Conservation (phyloP, 1,140 invertebrate genomes). For the Eriosoma lanigerum region DNA sequence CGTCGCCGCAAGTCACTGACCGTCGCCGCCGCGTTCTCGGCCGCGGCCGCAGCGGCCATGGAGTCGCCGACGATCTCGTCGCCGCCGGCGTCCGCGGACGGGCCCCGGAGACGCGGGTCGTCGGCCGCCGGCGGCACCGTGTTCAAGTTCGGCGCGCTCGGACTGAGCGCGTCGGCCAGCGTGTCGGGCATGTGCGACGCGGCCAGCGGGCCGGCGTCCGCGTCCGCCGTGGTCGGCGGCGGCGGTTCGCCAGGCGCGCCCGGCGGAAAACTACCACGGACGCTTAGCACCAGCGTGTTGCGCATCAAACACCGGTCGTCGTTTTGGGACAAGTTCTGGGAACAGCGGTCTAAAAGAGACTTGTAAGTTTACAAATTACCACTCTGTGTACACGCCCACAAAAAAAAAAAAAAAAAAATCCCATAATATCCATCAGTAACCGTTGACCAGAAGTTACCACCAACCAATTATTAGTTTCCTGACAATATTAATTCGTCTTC, state of each 20-base stretch:
- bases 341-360: constrained; percentile 67
- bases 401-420: too few relatives aligned
- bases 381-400: too few relatives aligned
- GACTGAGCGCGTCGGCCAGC: constrained; percentile 55
- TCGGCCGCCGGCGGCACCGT: constrained; percentile 59
- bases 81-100: constrained; percentile 56
- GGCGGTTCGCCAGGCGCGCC: constrained; percentile 54
- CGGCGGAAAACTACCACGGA: constrained; percentile 67
- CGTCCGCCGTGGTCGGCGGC: constrained; percentile 51
- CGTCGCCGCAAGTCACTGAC: constrained; percentile 54
- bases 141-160: constrained; percentile 51
- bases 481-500: too few relatives aligned
- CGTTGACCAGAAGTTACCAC: too few relatives aligned
- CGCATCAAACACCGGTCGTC: constrained; percentile 71
- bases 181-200: constrained; percentile 56
- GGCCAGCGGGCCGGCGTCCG: constrained; percentile 58
- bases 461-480: too few relatives aligned
- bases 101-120: constrained; percentile 21
- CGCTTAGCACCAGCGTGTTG: constrained; percentile 76
- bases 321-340: constrained; percentile 83
- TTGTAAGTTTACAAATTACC: constrained; percentile 66
- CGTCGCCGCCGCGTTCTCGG: constrained; percentile 56
- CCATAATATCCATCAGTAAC: too few relatives aligned
- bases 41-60: constrained; percentile 54
- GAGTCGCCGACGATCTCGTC: constrained; percentile 58